phyloP scores from a whole-genome alignment of 1,140 invertebrate genomes.

The Drosophila gunungcola region DNA sequence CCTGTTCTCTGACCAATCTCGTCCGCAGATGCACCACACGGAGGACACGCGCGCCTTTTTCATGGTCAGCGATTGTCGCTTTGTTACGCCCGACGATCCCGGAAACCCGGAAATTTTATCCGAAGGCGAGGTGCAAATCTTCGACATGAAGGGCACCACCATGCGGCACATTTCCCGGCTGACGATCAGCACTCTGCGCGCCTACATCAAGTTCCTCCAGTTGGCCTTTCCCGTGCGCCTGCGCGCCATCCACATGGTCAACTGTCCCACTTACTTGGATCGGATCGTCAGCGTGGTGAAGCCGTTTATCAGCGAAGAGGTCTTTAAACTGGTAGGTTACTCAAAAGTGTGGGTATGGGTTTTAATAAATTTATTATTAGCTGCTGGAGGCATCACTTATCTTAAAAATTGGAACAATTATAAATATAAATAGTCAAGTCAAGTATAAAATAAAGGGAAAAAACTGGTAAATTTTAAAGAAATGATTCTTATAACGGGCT shows the following conservation, averaged over 20 bases:
- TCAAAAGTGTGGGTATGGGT: too few relatives aligned
- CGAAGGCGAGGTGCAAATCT: slow-evolving; percentile 89
- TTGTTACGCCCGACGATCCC: slow-evolving; percentile 86
- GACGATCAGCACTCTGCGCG: slow-evolving; percentile 86
- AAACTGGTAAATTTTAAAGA: too few relatives aligned
- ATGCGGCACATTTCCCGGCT: slow-evolving; percentile 88
- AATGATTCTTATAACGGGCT: too few relatives aligned
- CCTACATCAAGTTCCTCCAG: slow-evolving; percentile 85
- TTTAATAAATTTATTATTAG: too few relatives aligned
- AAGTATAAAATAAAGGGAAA: too few relatives aligned
- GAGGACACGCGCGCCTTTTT: slow-evolving; percentile 89
- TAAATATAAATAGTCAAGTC: too few relatives aligned
- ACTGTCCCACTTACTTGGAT: slow-evolving; percentile 88
- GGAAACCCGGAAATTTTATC: slow-evolving; percentile 63
- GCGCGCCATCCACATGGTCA: slow-evolving; percentile 90
- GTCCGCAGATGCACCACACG: slow-evolving; percentile 87
- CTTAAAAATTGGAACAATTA: too few relatives aligned
- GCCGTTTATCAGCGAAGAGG: slow-evolving; percentile 88
- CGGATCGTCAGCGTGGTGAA: slow-evolving; percentile 87
- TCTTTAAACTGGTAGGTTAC: slow-evolving; percentile 81
- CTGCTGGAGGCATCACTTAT: too few relatives aligned
- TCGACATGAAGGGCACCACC: slow-evolving; percentile 88
- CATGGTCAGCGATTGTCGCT: slow-evolving; percentile 88
- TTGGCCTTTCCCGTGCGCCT: slow-evolving; percentile 90
- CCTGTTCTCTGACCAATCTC: not conserved